Evolutionary conservation across 1,140 invertebrate species (phyloP), one percentile per base, ranked within the genome.

Genomic region (Elymnias hypermnestra): DNA sequence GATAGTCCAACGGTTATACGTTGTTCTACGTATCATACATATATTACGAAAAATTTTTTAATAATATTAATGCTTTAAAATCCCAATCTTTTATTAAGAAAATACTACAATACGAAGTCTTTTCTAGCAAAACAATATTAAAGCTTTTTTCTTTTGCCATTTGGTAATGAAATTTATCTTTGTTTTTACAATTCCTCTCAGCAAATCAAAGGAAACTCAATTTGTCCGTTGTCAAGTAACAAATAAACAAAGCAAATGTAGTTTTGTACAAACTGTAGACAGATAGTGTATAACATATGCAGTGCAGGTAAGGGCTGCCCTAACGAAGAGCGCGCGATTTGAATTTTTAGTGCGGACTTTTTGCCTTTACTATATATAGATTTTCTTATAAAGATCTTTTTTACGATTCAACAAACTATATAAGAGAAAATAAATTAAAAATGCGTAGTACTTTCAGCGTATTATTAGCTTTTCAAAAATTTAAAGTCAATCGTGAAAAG

Each of bases 181-280:
- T 76, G 67, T 72, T 73, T 70, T 69, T 63, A 56, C 49, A 51
- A 62, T 57, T 58, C 62, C 47, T 59, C 53, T 61, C 61, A 55
- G 51, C 57, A 54, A 81, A 83, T 83, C 79, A 78, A 76, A 77
- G 71, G 63, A 72, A 82, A 83, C 69, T 79, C 71, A 70, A 82
- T 83, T 82, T 83, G 65, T 77, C 68, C 73, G 65, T 76, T 70
- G 75, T 71, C 69, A 66, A 62, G 72, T 65, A 72, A 66, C 69
- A 76, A 81, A 82, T 78, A 82, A 83, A 83, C 75, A 76, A 76
- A 70, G 64, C 44, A 57, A 81, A 69, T 77, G 64, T 77, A 79
- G 75, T 83, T 81, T 65, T 39, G 58, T 52, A 54, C 68, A 76
- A 70, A 66, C 52, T 67, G 41, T 35, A 47, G 57, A 53, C 60